Evolutionary conservation across 2,888 invertebrate species (phyloP).

Genomic region (Drosophila hamatofila): DNA sequence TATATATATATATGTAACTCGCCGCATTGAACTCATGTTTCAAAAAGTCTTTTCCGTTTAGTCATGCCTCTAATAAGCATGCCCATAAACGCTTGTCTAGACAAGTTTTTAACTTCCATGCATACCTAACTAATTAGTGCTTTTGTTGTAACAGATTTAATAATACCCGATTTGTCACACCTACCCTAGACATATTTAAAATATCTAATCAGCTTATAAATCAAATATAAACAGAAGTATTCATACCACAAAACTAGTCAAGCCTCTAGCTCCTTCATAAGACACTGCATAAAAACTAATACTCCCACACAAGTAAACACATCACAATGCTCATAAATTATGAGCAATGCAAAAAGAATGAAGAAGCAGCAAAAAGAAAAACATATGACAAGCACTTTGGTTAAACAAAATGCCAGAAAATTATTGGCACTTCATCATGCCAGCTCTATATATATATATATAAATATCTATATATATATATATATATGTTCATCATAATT

Average conservation of each 20-base stretch:
- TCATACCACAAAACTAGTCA: not conserved
- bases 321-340: constrained; percentile 29
- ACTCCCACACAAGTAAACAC: not conserved
- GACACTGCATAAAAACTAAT: not conserved
- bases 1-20: no score
- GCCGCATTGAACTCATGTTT: no score
- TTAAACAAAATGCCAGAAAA: constrained; percentile 54
- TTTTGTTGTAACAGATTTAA: no score
- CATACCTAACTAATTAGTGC: no score
- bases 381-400: constrained; percentile 33
- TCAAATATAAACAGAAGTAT: not conserved
- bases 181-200: no score
- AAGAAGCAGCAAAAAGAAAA: constrained; percentile 5
- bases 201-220: not conserved
- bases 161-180: no score
- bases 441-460: not conserved
- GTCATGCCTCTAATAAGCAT: no score
- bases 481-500: constrained; percentile 18
- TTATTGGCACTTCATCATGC: constrained; percentile 61
- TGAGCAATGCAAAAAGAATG: constrained; percentile 1
- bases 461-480: not conserved
- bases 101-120: no score
- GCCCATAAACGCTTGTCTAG: no score
- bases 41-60: no score
- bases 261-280: not conserved